phyloP scores from a whole-genome alignment of 2,113 vertebrate species.

The Nothoprocta pentlandii region DNA sequence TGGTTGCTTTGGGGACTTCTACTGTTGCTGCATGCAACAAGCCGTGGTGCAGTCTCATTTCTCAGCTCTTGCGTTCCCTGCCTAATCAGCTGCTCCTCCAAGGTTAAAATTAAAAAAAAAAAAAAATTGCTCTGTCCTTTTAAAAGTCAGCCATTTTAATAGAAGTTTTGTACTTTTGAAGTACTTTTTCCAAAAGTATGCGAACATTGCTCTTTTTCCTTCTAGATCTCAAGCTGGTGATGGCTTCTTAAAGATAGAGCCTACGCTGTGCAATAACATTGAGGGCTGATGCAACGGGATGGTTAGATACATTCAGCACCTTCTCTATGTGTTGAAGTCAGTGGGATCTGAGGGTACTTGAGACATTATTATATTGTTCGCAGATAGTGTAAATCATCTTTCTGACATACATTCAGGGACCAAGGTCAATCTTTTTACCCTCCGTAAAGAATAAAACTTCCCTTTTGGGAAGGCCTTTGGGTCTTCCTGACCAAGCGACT shows the following conservation, averaged over 20 bases:
- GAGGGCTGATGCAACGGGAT: background rate
- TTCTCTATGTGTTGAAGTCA: background rate
- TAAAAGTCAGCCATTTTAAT: background rate
- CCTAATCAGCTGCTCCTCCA: constrained; percentile 17
- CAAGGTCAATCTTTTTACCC: background rate
- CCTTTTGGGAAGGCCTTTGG: background rate
- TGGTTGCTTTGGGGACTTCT: constrained; percentile 73
- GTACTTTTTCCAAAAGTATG: background rate
- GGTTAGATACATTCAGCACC: background rate
- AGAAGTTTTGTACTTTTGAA: background rate
- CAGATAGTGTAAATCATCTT: background rate
- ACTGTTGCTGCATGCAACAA: constrained; percentile 51
- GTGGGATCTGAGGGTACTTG: background rate
- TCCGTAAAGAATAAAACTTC: background rate
- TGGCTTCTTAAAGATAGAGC: background rate
- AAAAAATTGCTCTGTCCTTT: background rate
- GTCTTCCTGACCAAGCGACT: background rate
- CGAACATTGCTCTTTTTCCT: background rate
- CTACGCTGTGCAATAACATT: background rate
- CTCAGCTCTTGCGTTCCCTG: constrained; percentile 28
- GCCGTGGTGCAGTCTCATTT: background rate
- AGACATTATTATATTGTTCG: background rate
- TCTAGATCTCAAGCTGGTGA: background rate
- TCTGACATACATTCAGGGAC: background rate
- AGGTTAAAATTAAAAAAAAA: background rate